Evolutionary conservation across 2,888 invertebrate genomes (phyloP), one percentile per base, ranked within the genome.

Genomic region (Drosophila ochracea): DNA sequence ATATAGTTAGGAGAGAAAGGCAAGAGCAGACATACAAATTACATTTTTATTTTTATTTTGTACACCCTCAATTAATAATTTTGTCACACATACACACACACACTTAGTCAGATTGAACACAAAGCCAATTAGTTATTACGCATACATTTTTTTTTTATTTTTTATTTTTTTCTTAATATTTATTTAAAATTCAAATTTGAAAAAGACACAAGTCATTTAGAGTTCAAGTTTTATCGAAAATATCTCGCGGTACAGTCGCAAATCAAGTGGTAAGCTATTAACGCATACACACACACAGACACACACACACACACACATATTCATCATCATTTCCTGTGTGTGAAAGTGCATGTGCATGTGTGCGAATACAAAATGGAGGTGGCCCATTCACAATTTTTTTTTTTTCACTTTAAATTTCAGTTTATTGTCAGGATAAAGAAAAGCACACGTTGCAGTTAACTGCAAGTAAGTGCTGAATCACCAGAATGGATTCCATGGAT

Each of bases 361-460:
- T 73, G 25, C 16, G 49, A 58, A 60, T 57, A 79, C 73, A 83
- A 87, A 83, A 84, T 84, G 88, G 88, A 72, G 85, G 81, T 65
- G 60, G 68, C 67, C 64, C 58, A 76, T 67, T 67, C 13, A 39
- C 13, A 61, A 80, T 65, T 71, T 13, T 41, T 37, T 28, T 30
- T 30, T 31, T 31, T 63, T 33, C 25, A 49, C 28, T 54, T 59
- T 57, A 19, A 16, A 49, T 74, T 65, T 37, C 72, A 84, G 73
- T 77, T 68, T 49, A 11, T 21, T 31, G 28, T n/a, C 21, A 41
- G n/a, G 31, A 10, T 28, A 43, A 64, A 52, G 33, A 30, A 66
- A 49, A 47, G 5, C 55, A 35, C 47, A 31, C 47, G 33, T 30
- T 67, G 53, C 57, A 73, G 57, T 47, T 37, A 62, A 30, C 60